Evolutionary conservation across 2,888 invertebrate genomes (phyloP), one percentile per base, ranked within the genome.

Genomic region (Eurois occulta): DNA sequence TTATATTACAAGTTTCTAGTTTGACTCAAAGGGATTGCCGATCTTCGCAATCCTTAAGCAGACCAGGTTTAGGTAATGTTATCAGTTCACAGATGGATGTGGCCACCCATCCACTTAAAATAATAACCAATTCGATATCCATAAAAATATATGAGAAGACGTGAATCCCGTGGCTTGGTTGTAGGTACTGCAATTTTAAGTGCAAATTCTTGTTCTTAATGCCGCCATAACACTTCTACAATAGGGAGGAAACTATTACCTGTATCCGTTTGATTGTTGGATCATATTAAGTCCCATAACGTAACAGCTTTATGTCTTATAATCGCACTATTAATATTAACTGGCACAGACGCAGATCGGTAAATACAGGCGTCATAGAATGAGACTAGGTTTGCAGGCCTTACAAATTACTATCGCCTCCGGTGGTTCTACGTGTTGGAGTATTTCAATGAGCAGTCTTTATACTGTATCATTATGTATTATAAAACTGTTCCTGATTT

Each of bases 341-440:
- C 75, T 62, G 70, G 55, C 48, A 74, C 71, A 65, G 65, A 72
- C 13, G 41, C 16, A 55, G 65, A 55, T 75, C 70, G 52, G 75
- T 85, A 85, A 84, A 78, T 84, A 78, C 48, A 81, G 85, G 75
- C 78, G 81, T 68, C 75, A 71, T 75, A 68, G 70, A 71, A 67
- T 76, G 69, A 83, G 83, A 80, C 58, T 77, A 81, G 78, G 85
- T 85, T 78, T 84, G 68, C 84, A 89, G 90, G 86, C 83, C 77
- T 81, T 81, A 86, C 76, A 79, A 90, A 86, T 87, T 87, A 88
- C 88, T 83, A 78, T 85, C 46, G 87, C 91, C 87, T 60, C 24
- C 81, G 86, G 90, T 60, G 75, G 70, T 60, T 72, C 52, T 66
- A 71, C 46, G 70, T 81, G 88, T 83, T 58, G 65, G 68, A 83